phyloP scores from a whole-genome alignment of 2,888 invertebrate species.

The Calliscelio sp. region DNA sequence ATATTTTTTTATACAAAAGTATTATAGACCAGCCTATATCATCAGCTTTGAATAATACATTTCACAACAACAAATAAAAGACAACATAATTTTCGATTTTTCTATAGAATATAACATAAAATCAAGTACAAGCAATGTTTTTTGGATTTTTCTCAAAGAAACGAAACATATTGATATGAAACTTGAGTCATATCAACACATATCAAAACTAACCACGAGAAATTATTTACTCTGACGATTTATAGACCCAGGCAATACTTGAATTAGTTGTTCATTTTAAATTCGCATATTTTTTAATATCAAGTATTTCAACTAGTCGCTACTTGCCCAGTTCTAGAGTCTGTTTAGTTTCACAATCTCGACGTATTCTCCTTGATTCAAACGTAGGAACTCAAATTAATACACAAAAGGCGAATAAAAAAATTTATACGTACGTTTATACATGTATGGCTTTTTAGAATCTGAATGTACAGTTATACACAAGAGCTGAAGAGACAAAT shows the following conservation, averaged over 20 bases:
- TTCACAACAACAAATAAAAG: too few relatives aligned
- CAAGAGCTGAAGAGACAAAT: constrained; percentile 60
- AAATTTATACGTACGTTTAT: constrained; percentile 69
- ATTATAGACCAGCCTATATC: constrained; percentile 8
- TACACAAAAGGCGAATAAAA: constrained; percentile 21
- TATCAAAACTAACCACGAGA: constrained; percentile 23
- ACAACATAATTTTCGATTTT: too few relatives aligned
- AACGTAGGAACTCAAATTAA: constrained; percentile 16
- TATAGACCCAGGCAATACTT: background rate
- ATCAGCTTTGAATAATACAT: too few relatives aligned
- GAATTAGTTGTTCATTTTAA: background rate
- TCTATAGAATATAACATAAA: too few relatives aligned
- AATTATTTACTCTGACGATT: constrained; percentile 1
- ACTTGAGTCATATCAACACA: constrained; percentile 37
- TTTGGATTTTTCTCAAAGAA: constrained; percentile 5
- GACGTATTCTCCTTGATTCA: constrained; percentile 39
- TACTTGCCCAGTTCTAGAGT: constrained; percentile 53
- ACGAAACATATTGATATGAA: constrained; percentile 37
- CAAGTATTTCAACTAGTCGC: too few relatives aligned
- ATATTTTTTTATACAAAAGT: constrained; percentile 54
- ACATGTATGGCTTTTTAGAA: constrained; percentile 70
- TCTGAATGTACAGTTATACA: constrained; percentile 71
- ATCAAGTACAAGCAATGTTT: too few relatives aligned
- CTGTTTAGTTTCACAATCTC: background rate
- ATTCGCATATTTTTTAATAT: background rate